Evolutionary conservation across 2,797 vertebrate genomes (phyloP).

Genomic region (Mallotus villosus): DNA sequence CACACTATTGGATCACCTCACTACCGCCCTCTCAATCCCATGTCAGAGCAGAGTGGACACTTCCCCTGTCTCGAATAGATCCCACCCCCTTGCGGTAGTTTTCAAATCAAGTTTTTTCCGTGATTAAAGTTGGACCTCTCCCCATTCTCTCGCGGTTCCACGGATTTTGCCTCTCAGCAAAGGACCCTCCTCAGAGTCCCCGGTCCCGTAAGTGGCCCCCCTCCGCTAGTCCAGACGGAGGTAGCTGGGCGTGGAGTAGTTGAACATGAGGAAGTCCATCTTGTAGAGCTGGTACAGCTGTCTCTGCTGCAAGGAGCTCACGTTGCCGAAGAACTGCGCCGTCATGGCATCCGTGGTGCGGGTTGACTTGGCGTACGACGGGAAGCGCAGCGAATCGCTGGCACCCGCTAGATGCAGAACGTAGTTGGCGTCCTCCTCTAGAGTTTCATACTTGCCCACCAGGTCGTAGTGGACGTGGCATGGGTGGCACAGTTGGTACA

Average conservation of each 20-base stretch:
- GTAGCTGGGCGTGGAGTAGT: slow-evolving; percentile 95
- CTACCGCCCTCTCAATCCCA: slow-evolving; percentile 5
- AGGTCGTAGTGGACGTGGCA: slow-evolving; percentile 98
- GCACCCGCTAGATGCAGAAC: slow-evolving; percentile 86
- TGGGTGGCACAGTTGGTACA: slow-evolving; percentile 93
- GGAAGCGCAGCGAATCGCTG: slow-evolving; percentile 85
- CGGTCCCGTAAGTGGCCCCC: slow-evolving; percentile 14
- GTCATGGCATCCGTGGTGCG: slow-evolving; percentile 98
- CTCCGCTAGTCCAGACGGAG: slow-evolving; percentile 86
- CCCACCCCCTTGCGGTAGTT: slow-evolving; percentile 37
- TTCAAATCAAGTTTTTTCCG: slow-evolving; percentile 50
- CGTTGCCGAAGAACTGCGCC: slow-evolving; percentile 97
- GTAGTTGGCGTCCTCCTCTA: slow-evolving; percentile 93
- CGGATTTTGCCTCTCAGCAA: slow-evolving; percentile 29
- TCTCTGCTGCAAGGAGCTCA: slow-evolving; percentile 88
- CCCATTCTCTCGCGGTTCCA: slow-evolving; percentile 13
- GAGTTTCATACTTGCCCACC: slow-evolving; percentile 95
- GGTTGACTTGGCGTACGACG: slow-evolving; percentile 94
- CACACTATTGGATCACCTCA: slow-evolving; percentile 41
- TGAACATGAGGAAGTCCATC: slow-evolving; percentile 98
- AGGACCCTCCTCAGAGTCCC: slow-evolving; percentile 47
- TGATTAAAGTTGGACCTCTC: slow-evolving; percentile 24
- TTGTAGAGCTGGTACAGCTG: slow-evolving; percentile 96
- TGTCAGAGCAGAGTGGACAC: slow-evolving; percentile 16
- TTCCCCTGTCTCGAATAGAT: slow-evolving; percentile 25